phyloP scores from a whole-genome alignment of 2,797 vertebrate genomes.

The Circus cinereus region DNA sequence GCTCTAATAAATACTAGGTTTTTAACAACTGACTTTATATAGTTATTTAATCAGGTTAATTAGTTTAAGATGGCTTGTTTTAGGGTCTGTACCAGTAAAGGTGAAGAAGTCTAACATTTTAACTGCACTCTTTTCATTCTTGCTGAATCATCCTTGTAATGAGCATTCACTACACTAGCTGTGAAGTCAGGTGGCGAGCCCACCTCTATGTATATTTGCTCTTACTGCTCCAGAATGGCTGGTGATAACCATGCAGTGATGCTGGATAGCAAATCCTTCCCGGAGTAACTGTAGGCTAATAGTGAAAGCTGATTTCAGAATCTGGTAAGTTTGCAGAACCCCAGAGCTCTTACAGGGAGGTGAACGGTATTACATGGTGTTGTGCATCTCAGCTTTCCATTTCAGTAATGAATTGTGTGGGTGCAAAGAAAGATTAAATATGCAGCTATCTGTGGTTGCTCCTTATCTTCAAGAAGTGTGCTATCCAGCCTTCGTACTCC shows the following conservation, averaged over 20 bases:
- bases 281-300: not conserved
- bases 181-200: not conserved
- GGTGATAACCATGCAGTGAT: not conserved
- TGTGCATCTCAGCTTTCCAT: not conserved
- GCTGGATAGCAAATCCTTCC: not conserved
- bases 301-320: not conserved
- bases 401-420: not conserved
- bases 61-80: not conserved
- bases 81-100: not conserved
- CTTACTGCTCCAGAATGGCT: not conserved
- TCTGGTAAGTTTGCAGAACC: not conserved
- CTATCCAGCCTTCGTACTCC: not conserved
- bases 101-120: not conserved
- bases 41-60: not conserved
- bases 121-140: not conserved
- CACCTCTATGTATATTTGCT: not conserved
- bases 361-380: rapidly evolving
- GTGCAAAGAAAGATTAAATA: not conserved
- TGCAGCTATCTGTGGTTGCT: not conserved
- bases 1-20: not conserved
- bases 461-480: not conserved
- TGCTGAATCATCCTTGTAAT: not conserved
- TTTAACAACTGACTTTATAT: not conserved
- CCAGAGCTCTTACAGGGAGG: not conserved
- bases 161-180: rapidly evolving